phyloP scores from a whole-genome alignment of 92 coral and sea anemone genomes.

The Diadumene lineata region DNA sequence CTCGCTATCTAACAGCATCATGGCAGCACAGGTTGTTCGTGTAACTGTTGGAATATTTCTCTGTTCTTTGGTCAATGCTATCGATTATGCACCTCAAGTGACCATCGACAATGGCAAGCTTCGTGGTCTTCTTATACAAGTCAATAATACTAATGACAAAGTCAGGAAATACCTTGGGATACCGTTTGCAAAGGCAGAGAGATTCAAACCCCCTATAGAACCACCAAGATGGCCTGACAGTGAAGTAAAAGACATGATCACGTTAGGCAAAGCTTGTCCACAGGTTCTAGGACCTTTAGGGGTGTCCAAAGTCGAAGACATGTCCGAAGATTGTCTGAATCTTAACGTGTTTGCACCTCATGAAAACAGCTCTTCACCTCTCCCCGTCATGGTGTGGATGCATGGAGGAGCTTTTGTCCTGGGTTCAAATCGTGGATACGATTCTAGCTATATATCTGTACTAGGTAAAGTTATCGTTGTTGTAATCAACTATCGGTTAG shows the following conservation, averaged over 20 bases:
- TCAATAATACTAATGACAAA: slow-evolving; percentile 3
- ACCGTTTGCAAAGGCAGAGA: slow-evolving; percentile 28
- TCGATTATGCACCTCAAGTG: background rate
- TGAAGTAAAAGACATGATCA: background rate
- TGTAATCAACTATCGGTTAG: slow-evolving; percentile 16
- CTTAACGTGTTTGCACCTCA: slow-evolving; percentile 44
- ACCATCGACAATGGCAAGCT: slow-evolving; percentile 5
- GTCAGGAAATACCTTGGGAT: slow-evolving; percentile 23
- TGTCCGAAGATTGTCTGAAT: slow-evolving; percentile 57
- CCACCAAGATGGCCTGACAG: slow-evolving; percentile 2
- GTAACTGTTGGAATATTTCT: background rate
- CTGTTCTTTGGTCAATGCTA: background rate
- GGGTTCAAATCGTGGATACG: slow-evolving; percentile 17
- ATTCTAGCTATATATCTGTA: slow-evolving; percentile 4
- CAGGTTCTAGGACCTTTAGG: background rate
- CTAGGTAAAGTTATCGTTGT: slow-evolving; percentile 18
- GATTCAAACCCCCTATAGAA: slow-evolving; percentile 7
- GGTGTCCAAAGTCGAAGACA: background rate
- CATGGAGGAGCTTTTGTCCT: background rate
- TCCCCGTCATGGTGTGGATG: slow-evolving; percentile 25
- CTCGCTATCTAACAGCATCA: too few relatives aligned
- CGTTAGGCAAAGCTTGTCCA: slow-evolving; percentile 1
- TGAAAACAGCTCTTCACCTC: background rate
- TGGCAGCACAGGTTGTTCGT: background rate
- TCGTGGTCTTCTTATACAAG: background rate